Evolutionary conservation across 53 echinoderm and acorn worm species (phyloP).

Genomic region (Antedon mediterranea): DNA sequence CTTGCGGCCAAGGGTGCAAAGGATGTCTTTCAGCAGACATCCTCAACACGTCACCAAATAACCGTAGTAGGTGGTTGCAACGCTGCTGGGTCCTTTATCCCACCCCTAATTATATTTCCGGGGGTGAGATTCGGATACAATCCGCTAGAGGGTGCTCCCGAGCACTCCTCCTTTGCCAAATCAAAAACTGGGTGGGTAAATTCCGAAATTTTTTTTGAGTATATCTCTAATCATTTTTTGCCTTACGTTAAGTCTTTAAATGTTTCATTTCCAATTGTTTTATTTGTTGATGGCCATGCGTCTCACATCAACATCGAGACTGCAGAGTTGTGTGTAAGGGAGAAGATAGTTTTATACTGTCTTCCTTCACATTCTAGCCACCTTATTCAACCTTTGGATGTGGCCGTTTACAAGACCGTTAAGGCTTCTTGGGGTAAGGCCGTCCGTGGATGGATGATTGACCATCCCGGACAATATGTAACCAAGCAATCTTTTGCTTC

Average conservation of each 20-base stretch:
- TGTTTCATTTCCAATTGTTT: constrained; percentile 14
- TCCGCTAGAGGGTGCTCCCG: constrained; percentile 25
- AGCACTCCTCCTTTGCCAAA: background rate
- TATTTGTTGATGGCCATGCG: constrained; percentile 35
- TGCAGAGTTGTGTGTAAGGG: constrained; percentile 15
- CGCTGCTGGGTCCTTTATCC: constrained; percentile 1
- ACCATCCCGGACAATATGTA: constrained; percentile 16
- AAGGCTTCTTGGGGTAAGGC: constrained; percentile 16
- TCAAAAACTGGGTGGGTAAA: constrained; percentile 18
- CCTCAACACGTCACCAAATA: constrained; percentile 13
- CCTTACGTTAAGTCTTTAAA: constrained; percentile 2
- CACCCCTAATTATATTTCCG: no score
- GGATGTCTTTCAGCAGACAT: constrained; percentile 7
- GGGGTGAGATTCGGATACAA: constrained; percentile 2
- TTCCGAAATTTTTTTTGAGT: constrained; percentile 4
- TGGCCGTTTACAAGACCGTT: constrained; percentile 20
- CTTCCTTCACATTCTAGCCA: constrained; percentile 30
- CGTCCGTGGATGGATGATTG: constrained; percentile 7
- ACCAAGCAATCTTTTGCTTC: constrained; percentile 22
- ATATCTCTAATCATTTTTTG: background rate
- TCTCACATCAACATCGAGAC: constrained; percentile 23
- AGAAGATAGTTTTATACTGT: constrained; percentile 23
- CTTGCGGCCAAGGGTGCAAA: constrained; percentile 10
- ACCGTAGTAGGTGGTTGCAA: constrained; percentile 8
- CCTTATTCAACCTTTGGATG: constrained; percentile 37